A percentile compares a stretch with the other conserved stretches of the same genome.
Evolutionary conservation across 64 coral and sea anemone species (phyloP).

Genomic region (Montipora sp.): DNA sequence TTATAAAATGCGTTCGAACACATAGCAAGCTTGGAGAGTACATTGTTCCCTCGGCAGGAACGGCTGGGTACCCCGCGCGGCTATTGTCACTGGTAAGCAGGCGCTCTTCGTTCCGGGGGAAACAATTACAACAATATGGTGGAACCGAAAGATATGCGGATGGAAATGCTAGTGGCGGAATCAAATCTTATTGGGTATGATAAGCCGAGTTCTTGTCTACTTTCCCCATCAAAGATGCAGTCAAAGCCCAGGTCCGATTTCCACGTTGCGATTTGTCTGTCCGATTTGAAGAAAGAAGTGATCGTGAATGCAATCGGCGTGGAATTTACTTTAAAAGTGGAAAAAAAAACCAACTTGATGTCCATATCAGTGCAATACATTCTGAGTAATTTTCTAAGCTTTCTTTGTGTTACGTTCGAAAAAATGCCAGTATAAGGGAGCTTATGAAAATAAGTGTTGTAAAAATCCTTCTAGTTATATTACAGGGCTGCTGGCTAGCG

Average conservation of each 20-base stretch:
- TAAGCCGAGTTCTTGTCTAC: not conserved
- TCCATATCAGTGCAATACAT: too few species aligned
- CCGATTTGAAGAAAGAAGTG: not conserved
- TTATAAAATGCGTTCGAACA: conserved; percentile 79
- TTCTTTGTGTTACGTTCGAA: too few species aligned
- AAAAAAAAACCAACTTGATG: too few species aligned
- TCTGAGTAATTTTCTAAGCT: too few species aligned
- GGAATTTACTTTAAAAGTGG: too few species aligned
- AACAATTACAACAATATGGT: conserved; percentile 45
- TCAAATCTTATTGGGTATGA: conserved; percentile 89
- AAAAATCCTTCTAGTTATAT: too few species aligned
- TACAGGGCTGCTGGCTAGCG: too few species aligned
- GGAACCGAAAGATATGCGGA: conserved; percentile 23
- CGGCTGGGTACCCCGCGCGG: conserved; percentile 69
- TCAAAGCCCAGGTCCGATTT: not conserved
- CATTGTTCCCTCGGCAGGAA: conserved; percentile 68
- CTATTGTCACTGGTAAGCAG: conserved; percentile 71
- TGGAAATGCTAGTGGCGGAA: conserved; percentile 36
- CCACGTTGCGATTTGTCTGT: not conserved
- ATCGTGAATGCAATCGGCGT: too few species aligned
- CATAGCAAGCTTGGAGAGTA: conserved; percentile 94
- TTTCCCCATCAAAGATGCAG: not conserved
- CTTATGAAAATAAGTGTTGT: too few species aligned
- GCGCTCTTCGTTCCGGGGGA: conserved; percentile 24
- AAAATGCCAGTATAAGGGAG: too few species aligned